Base-by-base conservation (phyloP, 2,113 vertebrate genomes). In the Sula dactylatra region DNA sequence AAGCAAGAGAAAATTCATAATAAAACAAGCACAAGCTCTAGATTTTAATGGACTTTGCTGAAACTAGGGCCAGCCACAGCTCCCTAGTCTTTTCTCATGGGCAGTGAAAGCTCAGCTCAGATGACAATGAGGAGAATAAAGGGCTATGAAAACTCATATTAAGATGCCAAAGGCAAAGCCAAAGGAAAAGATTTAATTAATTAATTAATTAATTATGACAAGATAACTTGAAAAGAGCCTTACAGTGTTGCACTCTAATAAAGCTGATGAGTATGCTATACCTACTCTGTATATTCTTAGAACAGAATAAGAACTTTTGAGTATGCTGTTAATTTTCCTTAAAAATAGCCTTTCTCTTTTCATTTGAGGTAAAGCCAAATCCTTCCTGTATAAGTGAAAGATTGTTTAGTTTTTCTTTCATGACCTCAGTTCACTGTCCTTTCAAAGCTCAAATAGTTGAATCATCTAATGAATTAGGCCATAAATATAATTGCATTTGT, bases 11-110 rank as follows among this genome's bases (percentile, higher is more conserved):
- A 67, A 71, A 38, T 34, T 67, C 67, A 85, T 64, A 93, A 90
- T 86, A 86, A 95, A 96, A 71, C 26, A 90, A 94, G 71, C 21
- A 67, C 5, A 55, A 92, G 8, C 42, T 97, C 94, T 95, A 18
- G 50, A 81, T 93, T 94, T 96, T 93, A 96, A 91, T 81, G 36
- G 49, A 52, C 67, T 77, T 64, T 88, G 56, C 83, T 88, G 59
- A 70, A 93, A 81, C 1, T 4, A 83, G 7, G 44, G 65, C 10
- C 78, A 73, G 80, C n/a, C 70, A 91, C 36, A 95, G 92, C 45
- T 94, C 67, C 34, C 65, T 58, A 36, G 18, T 89, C 71, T 62
- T 87, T 95, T 66, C 73, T 79, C 55, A 34, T 5, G 34, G 44
- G 55, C 88, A 62, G 24, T 34, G 29, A 87, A 79, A 94, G 7